Evolutionary conservation across 2,113 vertebrate genomes (phyloP).

Genomic region (Meriones unguiculatus): DNA sequence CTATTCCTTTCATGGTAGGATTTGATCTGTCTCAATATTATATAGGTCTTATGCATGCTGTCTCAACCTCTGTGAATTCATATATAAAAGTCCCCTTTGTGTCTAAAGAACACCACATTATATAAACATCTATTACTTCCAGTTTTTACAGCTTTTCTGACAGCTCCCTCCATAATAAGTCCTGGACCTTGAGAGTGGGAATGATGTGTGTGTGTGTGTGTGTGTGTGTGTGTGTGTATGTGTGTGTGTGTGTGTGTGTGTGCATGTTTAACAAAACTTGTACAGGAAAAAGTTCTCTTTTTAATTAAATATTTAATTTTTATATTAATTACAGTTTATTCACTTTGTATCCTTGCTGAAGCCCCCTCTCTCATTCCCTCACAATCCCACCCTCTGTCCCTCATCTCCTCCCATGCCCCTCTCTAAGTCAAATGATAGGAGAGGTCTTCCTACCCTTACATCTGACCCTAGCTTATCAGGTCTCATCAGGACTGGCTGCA

Average conservation of each 20-base stretch:
- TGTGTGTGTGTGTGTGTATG: neutral
- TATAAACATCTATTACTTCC: neutral
- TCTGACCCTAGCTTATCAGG: too few species aligned
- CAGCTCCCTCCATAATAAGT: neutral
- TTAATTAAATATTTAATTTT: too few species aligned
- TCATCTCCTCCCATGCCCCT: too few species aligned
- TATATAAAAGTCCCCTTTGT: neutral
- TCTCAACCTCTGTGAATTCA: neutral
- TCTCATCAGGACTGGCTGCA: too few species aligned
- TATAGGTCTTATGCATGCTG: neutral
- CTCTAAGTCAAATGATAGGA: too few species aligned
- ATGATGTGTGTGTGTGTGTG: neutral
- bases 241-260: neutral
- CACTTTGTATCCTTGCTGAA: neutral
- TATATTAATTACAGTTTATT: too few species aligned
- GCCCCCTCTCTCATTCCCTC: neutral
- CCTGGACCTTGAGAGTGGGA: neutral
- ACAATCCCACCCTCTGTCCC: too few species aligned
- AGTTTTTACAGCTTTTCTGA: neutral
- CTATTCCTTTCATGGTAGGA: neutral
- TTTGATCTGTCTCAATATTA: neutral
- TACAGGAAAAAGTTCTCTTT: neutral
- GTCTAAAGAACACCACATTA: neutral
- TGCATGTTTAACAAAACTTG: neutral
- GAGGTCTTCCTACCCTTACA: too few species aligned